Evolutionary conservation across 2,113 vertebrate genomes (phyloP).

Genomic region (Ibidorhyncha struthersii): DNA sequence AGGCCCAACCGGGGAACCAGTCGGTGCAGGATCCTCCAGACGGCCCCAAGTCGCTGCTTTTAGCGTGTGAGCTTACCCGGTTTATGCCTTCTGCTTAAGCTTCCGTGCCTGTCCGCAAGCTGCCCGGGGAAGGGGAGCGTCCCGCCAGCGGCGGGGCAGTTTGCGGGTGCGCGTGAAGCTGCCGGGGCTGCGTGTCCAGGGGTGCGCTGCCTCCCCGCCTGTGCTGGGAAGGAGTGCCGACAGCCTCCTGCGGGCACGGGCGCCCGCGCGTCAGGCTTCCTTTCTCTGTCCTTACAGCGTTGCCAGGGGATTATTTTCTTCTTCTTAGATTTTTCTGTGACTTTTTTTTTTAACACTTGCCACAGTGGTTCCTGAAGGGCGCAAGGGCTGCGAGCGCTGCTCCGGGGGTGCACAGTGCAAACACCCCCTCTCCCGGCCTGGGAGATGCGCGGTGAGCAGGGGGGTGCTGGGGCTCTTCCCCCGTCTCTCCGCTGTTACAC

Average conservation of each 20-base stretch:
- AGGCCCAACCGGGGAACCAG: neutral
- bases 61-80: neutral
- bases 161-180: neutral
- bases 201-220: rapidly evolving
- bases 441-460: neutral
- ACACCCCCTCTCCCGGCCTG: neutral
- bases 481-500: rapidly evolving
- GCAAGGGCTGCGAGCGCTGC: neutral
- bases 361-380: neutral
- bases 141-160: rapidly evolving
- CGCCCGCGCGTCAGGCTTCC: rapidly evolving
- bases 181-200: neutral
- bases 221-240: neutral
- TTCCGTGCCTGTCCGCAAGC: neutral
- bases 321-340: neutral
- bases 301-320: neutral
- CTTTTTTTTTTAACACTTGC: neutral
- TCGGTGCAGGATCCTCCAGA: neutral
- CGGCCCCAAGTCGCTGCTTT: neutral
- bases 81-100: neutral
- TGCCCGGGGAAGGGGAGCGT: neutral
- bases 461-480: neutral
- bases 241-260: neutral
- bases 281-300: neutral
- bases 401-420: neutral